Conservation (phyloP, 2,888 invertebrate species). For the Antheraea yamamai region DNA sequence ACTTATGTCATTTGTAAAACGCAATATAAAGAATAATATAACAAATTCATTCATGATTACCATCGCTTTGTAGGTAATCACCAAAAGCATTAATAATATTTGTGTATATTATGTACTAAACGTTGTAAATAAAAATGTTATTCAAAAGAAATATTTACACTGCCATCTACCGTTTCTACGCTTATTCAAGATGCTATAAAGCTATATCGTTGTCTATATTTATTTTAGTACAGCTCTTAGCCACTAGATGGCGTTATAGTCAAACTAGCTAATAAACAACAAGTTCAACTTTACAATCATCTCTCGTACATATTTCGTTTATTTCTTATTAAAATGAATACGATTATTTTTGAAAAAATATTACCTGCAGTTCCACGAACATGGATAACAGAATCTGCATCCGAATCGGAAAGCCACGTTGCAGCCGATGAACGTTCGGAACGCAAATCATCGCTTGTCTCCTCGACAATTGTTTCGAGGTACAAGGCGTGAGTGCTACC, state of each 20-base stretch:
- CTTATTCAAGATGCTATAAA: background rate
- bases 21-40: background rate
- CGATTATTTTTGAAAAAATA: background rate
- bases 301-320: background rate
- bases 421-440: constrained; percentile 86
- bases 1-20: background rate
- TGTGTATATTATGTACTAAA: background rate
- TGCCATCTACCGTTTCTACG: constrained; percentile 39
- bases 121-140: background rate
- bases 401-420: constrained; percentile 87
- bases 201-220: background rate
- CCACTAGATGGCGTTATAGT: constrained; percentile 56
- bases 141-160: constrained; percentile 10
- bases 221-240: constrained; percentile 38
- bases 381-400: constrained; percentile 91
- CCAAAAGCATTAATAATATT: background rate
- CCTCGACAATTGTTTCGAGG: constrained; percentile 93
- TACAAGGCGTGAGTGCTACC: constrained; percentile 84
- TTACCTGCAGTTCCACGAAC: constrained; percentile 79
- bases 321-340: background rate
- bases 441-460: constrained; percentile 92
- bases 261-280: background rate
- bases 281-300: background rate
- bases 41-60: background rate
- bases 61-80: background rate